phyloP scores from a whole-genome alignment of 2,797 vertebrate species.

The Megalops cyprinoides region DNA sequence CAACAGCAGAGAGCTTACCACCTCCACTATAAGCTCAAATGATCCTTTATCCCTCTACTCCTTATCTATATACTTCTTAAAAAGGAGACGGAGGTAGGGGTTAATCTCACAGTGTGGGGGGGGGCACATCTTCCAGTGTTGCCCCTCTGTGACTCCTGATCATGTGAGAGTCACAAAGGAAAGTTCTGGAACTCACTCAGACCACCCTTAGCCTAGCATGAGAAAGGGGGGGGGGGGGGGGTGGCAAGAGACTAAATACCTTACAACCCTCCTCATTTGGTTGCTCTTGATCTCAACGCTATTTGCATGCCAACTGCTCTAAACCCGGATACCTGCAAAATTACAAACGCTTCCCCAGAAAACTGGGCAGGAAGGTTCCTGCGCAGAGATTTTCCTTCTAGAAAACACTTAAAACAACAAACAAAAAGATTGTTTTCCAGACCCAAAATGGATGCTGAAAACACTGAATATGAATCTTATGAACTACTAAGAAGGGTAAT shows the following conservation, averaged over 20 bases:
- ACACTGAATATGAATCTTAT: neutral
- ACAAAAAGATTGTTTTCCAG: neutral
- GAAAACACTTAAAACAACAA: neutral
- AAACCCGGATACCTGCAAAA: neutral
- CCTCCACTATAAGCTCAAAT: no score
- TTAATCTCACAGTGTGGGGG: neutral
- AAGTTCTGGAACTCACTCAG: neutral
- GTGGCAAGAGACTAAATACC: neutral
- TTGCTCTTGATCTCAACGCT: neutral
- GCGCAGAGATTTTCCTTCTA: neutral
- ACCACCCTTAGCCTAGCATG: neutral
- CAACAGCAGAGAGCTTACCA: no score
- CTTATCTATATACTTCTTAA: neutral
- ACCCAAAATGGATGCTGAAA: neutral
- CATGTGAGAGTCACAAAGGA: conserved; percentile 13
- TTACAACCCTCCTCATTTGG: neutral
- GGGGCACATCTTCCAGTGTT: neutral
- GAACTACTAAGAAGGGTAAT: neutral
- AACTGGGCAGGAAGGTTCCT: neutral
- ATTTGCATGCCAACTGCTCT: neutral
- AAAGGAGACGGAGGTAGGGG: neutral
- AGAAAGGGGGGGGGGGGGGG: no score
- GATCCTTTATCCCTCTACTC: no score
- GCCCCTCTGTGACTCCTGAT: neutral
- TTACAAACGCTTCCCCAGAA: neutral